Evolutionary conservation across 2,113 vertebrate species (phyloP), one percentile per base, ranked within the genome.

Genomic region (Rattus rattus): DNA sequence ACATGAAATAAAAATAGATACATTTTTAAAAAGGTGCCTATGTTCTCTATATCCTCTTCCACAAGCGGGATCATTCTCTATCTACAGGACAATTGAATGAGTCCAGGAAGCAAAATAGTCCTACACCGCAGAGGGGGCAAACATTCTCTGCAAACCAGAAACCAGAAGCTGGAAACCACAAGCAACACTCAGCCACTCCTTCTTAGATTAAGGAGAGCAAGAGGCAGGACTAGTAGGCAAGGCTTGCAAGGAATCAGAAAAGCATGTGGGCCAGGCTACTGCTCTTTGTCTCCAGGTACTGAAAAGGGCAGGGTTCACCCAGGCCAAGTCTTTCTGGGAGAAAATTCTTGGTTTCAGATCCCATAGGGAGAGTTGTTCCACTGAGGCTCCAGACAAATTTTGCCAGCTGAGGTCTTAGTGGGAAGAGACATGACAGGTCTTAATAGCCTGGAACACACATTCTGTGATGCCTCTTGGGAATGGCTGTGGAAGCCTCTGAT

Each of bases 401-500:
- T 33, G 33, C 47, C 11, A 7, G n/a, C 2, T 28, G 84, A 76
- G 61, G 16, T 43, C 16, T 56, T 0, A 1, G 28, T 39, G 13
- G 24, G 33, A 9, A 1, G 56, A 24, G 56, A 20, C 20, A 4
- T 33, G 19, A 12, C 65, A 28, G 28, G 7, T 39, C 54, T 88
- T 11, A 36, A 24, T 16, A 19, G 7, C 54, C 22, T 19, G 24
- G 0, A 2, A 17, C 1, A 0, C 0, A 0, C 30, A 1, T 28
- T 76, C 56, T 49, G n/a, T 49, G 10, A 69, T 36, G 10, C 10
- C 26, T 80, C 22, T 8, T 22, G 7, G 3, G 75, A 43, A 5
- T 54, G 28, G 6, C 19, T 20, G 4, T 4, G 5, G 8, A 7
- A 17, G 65, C 43, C 22, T 77, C 1, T 87, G 17, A 52, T 13